These are phyloP conservation scores for Dasypogon diadema DNA, from an alignment of 2,888 invertebrate genomes.

Conservation along the genomic window DNA sequence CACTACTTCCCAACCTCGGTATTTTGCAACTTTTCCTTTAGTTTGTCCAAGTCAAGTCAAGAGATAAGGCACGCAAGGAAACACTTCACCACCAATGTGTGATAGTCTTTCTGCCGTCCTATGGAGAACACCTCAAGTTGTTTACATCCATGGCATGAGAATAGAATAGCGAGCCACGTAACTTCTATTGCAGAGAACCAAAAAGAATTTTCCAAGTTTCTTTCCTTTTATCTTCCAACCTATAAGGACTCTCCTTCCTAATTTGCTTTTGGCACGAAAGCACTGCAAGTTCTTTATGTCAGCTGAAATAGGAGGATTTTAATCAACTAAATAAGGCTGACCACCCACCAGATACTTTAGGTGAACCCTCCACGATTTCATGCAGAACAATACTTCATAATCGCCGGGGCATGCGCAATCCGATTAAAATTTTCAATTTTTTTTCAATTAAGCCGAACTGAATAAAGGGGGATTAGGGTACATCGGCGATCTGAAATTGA, in stretches of 20 bases:
- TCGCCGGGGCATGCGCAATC: slow-evolving; percentile 26
- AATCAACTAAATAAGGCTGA: slow-evolving; percentile 15
- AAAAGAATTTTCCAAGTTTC: not conserved
- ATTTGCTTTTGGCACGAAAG: slow-evolving; percentile 34
- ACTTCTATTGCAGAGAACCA: slow-evolving; percentile 7
- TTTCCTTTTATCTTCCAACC: not conserved
- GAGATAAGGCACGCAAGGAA: slow-evolving; percentile 38
- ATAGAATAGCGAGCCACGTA: not conserved
- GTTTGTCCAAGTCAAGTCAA: slow-evolving; percentile 14
- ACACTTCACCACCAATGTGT: not conserved
- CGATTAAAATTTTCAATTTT: slow-evolving; percentile 34
- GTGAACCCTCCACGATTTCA: not conserved
- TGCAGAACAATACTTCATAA: slow-evolving; percentile 17
- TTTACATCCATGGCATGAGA: not conserved
- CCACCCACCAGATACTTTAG: slow-evolving; percentile 2
- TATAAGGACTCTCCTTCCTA: slow-evolving; percentile 24
- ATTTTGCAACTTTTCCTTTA: slow-evolving; percentile 3
- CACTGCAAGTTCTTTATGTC: not conserved
- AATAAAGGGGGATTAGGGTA: not conserved
- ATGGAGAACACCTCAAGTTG: not conserved
- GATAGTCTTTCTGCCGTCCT: not conserved
- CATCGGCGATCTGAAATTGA: slow-evolving; percentile 4
- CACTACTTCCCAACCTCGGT: not conserved
- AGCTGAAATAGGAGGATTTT: slow-evolving; percentile 1
- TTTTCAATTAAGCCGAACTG: slow-evolving; percentile 23